Base-by-base conservation (phyloP, 2,113 vertebrate genomes). In the Amblyornis subalaris region DNA sequence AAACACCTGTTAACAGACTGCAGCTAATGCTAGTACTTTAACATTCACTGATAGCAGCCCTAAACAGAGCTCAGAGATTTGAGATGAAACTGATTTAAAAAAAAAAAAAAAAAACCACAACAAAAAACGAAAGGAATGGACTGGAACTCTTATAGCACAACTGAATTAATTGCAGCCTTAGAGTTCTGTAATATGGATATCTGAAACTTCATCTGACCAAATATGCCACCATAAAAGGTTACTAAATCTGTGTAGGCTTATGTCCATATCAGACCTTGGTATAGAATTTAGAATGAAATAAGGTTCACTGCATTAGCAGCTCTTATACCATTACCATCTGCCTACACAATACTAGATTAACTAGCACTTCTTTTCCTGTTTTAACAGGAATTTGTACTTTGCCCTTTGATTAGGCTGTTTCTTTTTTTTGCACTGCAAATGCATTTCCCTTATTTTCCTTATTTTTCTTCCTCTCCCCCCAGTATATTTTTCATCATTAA, bases 1-100 rank as follows among this genome's bases (percentile, higher is more conserved):
- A 94, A 94, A 96, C 44, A 93, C 78, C 62, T 70, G 58, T 65
- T 94, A 93, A 85, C 62, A 91, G 74, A 75, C 33, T 85, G 31
- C 54, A 73, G 74, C 70, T 79, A 91, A 62, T 0, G 5, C 8
- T 72, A 75, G 57, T 78, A 80, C 44, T 81, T 83, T 53, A 82
- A 54, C 53, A 66, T 85, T 85, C 55, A 55, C 12, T 61, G 72
- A 40, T 38, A 67, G 10, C 20, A 69, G 21, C 31, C 24, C 18
- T 88, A 58, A 88, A 55, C 13, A 62, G 79, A 44, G 29, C 36
- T 82, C 44, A 58, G 91, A 95, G 51, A 92, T 65, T 54, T 75
- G 75, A 74, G 60, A 86, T 70, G 25, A 74, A 88, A 64, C 22
- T 38, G 54, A 81, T 45, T 28, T 29, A 35, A 17, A 35, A 42